A percentile compares a stretch with the other conserved stretches of the same genome.
Evolutionary conservation across 1,140 invertebrate species (phyloP).

Genomic region (Asbolus verrucosus): DNA sequence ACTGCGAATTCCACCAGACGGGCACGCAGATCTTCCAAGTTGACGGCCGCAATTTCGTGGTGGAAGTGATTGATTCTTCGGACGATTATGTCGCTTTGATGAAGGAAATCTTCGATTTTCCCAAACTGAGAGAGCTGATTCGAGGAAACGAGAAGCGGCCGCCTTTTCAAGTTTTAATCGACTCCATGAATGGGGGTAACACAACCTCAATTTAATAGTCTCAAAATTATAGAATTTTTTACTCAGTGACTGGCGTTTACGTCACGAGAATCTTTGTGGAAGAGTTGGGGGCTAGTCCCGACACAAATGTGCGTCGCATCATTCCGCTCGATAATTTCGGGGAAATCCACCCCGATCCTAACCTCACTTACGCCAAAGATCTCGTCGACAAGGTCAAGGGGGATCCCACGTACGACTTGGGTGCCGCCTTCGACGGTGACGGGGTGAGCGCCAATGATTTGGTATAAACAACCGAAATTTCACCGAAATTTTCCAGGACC

Average conservation of each 20-base stretch:
- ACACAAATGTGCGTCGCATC: slow-evolving; percentile 77
- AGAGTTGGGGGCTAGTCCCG: slow-evolving; percentile 81
- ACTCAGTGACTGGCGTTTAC: slow-evolving; percentile 93
- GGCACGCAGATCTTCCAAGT: slow-evolving; percentile 71
- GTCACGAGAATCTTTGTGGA: slow-evolving; percentile 89
- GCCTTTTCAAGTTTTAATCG: slow-evolving; percentile 88
- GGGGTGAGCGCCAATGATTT: slow-evolving; percentile 71
- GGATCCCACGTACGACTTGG: slow-evolving; percentile 89
- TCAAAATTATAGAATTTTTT: too few relatives aligned
- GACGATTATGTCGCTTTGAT: slow-evolving; percentile 91
- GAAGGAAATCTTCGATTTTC: slow-evolving; percentile 98
- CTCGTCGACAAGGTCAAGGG: slow-evolving; percentile 75
- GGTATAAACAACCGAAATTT: slow-evolving; percentile 3
- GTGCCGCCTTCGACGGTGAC: slow-evolving; percentile 99
- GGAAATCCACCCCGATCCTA: slow-evolving; percentile 97
- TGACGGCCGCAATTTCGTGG: slow-evolving; percentile 80
- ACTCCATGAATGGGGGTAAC: slow-evolving; percentile 95
- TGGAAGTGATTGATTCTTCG: slow-evolving; percentile 94
- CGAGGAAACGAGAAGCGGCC: slow-evolving; percentile 74
- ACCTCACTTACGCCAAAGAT: slow-evolving; percentile 94
- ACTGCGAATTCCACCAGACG: slow-evolving; percentile 81
- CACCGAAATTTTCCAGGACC: slow-evolving; percentile 72
- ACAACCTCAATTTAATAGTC: neutral
- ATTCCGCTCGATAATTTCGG: slow-evolving; percentile 94
- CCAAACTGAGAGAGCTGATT: slow-evolving; percentile 80